These are phyloP conservation scores for Proteles cristata DNA, from an alignment of 2,113 vertebrate genomes.

Conservation along the genomic window DNA sequence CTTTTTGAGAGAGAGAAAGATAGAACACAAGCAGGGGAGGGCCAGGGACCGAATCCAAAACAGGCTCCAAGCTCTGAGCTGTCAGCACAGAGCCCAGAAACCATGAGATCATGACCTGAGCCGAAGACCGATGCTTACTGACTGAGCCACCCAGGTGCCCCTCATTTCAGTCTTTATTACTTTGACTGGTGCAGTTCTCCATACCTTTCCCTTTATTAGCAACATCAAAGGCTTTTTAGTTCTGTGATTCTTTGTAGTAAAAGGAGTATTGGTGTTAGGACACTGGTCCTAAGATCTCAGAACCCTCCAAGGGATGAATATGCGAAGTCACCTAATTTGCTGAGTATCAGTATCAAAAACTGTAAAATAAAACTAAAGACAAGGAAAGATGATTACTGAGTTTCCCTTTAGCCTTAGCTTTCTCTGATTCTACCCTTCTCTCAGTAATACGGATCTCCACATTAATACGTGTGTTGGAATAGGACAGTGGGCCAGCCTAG, in stretches of 20 bases:
- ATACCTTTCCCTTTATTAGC: not conserved
- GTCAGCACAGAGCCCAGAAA: not conserved
- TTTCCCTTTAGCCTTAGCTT: not conserved
- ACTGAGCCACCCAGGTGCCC: not conserved
- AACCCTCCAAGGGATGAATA: not conserved
- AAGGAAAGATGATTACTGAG: not conserved
- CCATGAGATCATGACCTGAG: not conserved
- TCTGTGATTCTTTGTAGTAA: not conserved
- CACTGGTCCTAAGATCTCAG: not conserved
- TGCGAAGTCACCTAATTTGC: not conserved
- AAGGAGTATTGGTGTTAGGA: not conserved
- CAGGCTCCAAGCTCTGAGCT: not conserved
- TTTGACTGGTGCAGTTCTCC: not conserved
- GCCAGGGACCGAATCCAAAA: not conserved
- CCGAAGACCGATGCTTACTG: not conserved
- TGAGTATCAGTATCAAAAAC: conserved; percentile 9
- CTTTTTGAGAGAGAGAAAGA: not conserved
- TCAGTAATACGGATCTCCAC: accelerated
- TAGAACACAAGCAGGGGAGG: not conserved
- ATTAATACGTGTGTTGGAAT: no score
- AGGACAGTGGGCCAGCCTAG: not conserved
- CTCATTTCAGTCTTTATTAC: not conserved
- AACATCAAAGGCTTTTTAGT: not conserved
- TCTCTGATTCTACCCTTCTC: not conserved
- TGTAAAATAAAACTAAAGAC: not conserved